phyloP scores from a whole-genome alignment of 2,113 vertebrate genomes.

The Heliornis fulica region DNA sequence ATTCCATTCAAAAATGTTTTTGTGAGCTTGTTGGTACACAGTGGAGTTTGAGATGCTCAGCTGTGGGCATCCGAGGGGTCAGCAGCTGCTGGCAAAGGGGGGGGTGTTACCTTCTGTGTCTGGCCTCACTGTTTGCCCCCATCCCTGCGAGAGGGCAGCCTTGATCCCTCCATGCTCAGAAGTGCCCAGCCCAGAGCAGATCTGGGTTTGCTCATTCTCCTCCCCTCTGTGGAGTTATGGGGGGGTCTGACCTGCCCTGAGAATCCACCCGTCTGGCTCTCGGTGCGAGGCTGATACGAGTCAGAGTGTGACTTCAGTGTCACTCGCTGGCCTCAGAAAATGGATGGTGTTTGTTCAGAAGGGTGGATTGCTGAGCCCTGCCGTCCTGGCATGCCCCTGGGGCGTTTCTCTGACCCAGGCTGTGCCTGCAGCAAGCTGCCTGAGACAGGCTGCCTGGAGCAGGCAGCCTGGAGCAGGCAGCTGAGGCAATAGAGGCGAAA shows the following conservation, averaged over 20 bases:
- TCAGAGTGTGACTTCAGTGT: not conserved
- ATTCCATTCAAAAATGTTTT: not conserved
- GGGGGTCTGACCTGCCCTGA: not conserved
- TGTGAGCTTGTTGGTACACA: accelerated
- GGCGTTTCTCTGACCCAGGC: not conserved
- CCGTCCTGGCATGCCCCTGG: not conserved
- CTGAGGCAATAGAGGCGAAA: not conserved
- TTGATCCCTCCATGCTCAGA: not conserved
- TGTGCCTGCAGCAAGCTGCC: not conserved
- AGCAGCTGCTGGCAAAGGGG: not conserved
- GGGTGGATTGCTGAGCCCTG: not conserved
- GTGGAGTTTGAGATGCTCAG: not conserved
- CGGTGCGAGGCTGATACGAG: not conserved
- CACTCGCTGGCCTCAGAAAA: not conserved
- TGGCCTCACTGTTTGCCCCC: not conserved
- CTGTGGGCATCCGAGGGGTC: accelerated
- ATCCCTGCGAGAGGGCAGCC: accelerated
- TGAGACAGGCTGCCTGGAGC: too few relatives aligned
- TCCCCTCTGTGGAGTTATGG: not conserved
- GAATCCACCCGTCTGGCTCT: accelerated
- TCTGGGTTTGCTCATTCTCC: accelerated
- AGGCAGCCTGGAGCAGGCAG: too few relatives aligned
- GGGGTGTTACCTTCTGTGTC: not conserved
- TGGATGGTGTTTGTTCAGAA: not conserved
- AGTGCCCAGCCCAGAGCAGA: not conserved